Percentiles rank a stretch among this genome's conserved stretches.
Conservation (phyloP, 2,888 invertebrate genomes). For the Conops quadrifasciatus region DNA sequence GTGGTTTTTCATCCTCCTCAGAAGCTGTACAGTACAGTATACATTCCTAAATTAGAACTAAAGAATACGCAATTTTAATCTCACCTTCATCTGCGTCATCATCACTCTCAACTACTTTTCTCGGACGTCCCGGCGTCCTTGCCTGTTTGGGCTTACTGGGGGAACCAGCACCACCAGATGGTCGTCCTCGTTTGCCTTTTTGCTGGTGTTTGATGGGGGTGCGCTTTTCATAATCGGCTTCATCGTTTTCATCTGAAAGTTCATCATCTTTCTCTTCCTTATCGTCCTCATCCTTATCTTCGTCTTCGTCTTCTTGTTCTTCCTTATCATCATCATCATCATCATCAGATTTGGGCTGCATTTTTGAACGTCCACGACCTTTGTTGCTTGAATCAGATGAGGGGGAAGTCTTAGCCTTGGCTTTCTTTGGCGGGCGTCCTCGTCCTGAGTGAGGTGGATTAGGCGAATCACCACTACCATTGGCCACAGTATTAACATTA, state of each 20-base stretch:
- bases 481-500: slow-evolving; percentile 33
- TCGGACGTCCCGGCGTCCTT: slow-evolving; percentile 47
- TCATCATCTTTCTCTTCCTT: slow-evolving; percentile 33
- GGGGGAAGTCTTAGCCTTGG: neutral
- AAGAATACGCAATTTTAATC: neutral
- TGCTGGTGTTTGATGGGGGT: neutral
- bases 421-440: slow-evolving; percentile 42
- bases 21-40: slow-evolving; percentile 37
- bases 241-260: slow-evolving; percentile 30
- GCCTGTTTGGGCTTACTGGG: slow-evolving; percentile 35
- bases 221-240: slow-evolving; percentile 1
- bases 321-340: slow-evolving; percentile 33
- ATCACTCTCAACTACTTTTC: slow-evolving; percentile 50
- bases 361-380: slow-evolving; percentile 42
- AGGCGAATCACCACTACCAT: slow-evolving; percentile 19
- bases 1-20: slow-evolving; percentile 45
- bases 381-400: slow-evolving; percentile 32
- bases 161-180: slow-evolving; percentile 34
- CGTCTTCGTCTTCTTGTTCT: slow-evolving; percentile 38
- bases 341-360: slow-evolving; percentile 19
- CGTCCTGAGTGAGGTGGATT: slow-evolving; percentile 22
- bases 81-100: slow-evolving; percentile 49
- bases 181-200: slow-evolving; percentile 19
- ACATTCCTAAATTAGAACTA: neutral
- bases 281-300: slow-evolving; percentile 21